Conservation (phyloP, 2,797 vertebrate species). For the Aeoliscus strigatus region DNA sequence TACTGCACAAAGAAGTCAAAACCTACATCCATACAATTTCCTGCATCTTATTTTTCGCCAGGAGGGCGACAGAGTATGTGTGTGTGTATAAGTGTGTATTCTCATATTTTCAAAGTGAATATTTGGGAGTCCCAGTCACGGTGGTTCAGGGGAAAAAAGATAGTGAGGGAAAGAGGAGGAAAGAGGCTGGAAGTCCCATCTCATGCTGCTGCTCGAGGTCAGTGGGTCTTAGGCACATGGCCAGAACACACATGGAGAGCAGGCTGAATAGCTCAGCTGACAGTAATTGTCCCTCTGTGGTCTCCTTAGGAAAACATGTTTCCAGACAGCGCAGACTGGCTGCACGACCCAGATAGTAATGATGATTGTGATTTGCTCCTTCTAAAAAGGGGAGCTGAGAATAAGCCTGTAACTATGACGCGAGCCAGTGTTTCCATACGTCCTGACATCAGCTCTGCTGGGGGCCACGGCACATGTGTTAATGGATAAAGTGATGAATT, state of each 20-base stretch:
- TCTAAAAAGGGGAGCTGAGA: conserved; percentile 45
- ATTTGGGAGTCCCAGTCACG: conserved; percentile 22
- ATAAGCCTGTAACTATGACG: conserved; percentile 49
- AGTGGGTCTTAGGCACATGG: conserved; percentile 64
- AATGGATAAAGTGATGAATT: conserved; percentile 20
- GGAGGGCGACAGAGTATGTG: conserved; percentile 21
- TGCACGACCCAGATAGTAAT: conserved; percentile 67
- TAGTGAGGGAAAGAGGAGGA: conserved; percentile 2
- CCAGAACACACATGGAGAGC: conserved; percentile 71
- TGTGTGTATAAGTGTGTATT: conserved; percentile 6
- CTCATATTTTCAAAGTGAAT: conserved; percentile 22
- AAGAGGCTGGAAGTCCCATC: conserved; percentile 46
- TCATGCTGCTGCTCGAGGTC: conserved; percentile 64
- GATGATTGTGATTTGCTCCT: conserved; percentile 67
- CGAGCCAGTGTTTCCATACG: conserved; percentile 55
- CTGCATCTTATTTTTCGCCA: conserved; percentile 35
- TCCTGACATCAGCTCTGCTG: conserved; percentile 33
- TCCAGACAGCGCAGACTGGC: conserved; percentile 59
- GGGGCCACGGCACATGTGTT: conserved; percentile 17
- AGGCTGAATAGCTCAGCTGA: conserved; percentile 67
- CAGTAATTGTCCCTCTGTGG: conserved; percentile 70
- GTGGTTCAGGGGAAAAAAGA: conserved; percentile 11
- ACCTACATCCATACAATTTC: conserved; percentile 40
- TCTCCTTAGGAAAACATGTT: conserved; percentile 70
- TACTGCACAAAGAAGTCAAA: conserved; percentile 55